phyloP scores from a whole-genome alignment of 2,113 vertebrate genomes.

The Anthoscopus minutus region DNA sequence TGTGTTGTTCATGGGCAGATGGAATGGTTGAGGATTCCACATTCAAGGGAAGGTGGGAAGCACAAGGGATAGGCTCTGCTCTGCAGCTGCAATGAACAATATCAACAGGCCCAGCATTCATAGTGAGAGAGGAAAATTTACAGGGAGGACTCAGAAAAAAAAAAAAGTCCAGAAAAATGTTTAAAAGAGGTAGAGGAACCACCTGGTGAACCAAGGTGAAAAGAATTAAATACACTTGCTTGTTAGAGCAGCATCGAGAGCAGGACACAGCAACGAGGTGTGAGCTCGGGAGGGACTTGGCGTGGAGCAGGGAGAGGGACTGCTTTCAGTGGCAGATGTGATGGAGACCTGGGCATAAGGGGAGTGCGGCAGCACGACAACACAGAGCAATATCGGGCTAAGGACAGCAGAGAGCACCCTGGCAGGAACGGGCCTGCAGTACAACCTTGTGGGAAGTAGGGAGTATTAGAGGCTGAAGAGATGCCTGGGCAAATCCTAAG shows the following conservation, averaged over 20 bases:
- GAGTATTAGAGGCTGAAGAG: not conserved
- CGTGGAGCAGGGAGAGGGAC: not conserved
- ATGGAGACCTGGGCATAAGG: not conserved
- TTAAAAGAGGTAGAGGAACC: not conserved
- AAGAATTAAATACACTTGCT: not conserved
- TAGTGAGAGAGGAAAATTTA: not conserved
- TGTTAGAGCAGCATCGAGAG: not conserved
- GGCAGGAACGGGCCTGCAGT: not conserved
- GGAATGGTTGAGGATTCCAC: not conserved
- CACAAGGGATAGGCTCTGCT: not conserved
- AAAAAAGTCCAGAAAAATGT: not conserved
- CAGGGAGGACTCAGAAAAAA: not conserved
- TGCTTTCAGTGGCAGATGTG: not conserved
- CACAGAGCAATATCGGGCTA: not conserved
- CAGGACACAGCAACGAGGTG: fast-evolving
- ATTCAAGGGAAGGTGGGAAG: not conserved
- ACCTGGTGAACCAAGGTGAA: not conserved
- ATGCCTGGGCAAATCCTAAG: not conserved
- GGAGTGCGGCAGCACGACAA: not conserved
- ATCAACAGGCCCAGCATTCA: not conserved
- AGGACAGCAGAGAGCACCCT: not conserved
- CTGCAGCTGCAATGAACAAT: not conserved
- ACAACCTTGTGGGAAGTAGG: not conserved
- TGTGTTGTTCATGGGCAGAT: not conserved
- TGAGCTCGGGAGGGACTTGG: not conserved